phyloP scores from a whole-genome alignment of 2,888 invertebrate genomes.

The Hermaeophaga mercurialis region DNA sequence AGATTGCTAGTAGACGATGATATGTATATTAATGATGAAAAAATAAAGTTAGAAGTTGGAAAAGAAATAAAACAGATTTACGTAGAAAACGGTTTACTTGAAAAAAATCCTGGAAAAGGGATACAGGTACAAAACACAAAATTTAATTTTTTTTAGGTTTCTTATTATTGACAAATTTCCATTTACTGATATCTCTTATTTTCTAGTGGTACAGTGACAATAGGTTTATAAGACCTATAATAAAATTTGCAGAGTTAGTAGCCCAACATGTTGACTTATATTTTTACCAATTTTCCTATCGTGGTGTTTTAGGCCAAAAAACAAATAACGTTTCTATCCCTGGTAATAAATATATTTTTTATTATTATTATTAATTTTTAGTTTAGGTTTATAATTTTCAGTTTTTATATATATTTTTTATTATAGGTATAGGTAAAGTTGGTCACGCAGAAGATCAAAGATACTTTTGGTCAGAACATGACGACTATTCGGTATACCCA shows the following conservation, averaged over 20 bases:
- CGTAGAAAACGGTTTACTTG: slow-evolving; percentile 26
- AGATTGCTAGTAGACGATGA: slow-evolving; percentile 27
- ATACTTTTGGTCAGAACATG: slow-evolving; percentile 38
- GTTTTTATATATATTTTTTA: background rate
- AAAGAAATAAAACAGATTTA: slow-evolving; percentile 34
- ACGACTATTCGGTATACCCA: slow-evolving; percentile 24
- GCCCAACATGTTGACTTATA: slow-evolving; percentile 26
- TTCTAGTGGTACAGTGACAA: slow-evolving; percentile 35
- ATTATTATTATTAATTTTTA: too few species aligned
- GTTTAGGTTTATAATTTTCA: background rate
- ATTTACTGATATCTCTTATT: too few species aligned
- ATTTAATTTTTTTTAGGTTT: background rate
- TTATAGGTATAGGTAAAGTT: slow-evolving; percentile 40
- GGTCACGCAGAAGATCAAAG: slow-evolving; percentile 39
- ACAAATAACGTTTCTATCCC: slow-evolving; percentile 12
- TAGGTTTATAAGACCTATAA: slow-evolving; percentile 28
- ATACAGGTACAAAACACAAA: slow-evolving; percentile 28
- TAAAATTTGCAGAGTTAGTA: slow-evolving; percentile 35
- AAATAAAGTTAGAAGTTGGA: slow-evolving; percentile 20
- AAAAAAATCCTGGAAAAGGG: slow-evolving; percentile 28
- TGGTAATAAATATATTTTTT: slow-evolving; percentile 13
- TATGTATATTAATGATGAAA: slow-evolving; percentile 28
- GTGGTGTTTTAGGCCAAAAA: slow-evolving; percentile 4
- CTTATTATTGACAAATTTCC: too few species aligned
- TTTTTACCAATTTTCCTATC: slow-evolving; percentile 22